These are phyloP conservation scores for Ischnura elegans DNA, from an alignment of 2,888 invertebrate genomes.

Conservation along the genomic window DNA sequence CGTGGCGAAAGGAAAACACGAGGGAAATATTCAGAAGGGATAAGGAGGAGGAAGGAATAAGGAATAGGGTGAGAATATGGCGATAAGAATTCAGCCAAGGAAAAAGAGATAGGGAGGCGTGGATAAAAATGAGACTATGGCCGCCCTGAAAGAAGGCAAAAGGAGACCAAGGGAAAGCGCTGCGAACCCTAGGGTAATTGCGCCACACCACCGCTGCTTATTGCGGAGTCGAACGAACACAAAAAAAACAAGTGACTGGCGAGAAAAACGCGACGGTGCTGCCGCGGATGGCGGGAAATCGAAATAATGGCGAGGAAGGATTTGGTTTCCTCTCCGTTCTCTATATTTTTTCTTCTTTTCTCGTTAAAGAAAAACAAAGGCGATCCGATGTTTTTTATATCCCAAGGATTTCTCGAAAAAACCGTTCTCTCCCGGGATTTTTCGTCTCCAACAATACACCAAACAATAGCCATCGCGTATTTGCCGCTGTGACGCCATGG, in stretches of 20 bases:
- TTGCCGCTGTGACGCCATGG: background rate
- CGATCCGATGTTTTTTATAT: background rate
- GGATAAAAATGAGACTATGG: background rate
- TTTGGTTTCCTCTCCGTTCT: no score
- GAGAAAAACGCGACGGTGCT: background rate
- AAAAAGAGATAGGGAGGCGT: no score
- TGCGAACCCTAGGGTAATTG: slow-evolving; percentile 11
- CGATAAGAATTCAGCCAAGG: no score
- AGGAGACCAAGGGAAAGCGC: no score
- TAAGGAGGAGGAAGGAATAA: background rate
- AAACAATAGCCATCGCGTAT: background rate
- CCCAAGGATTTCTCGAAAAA: background rate
- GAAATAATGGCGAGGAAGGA: background rate
- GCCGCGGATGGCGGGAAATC: background rate
- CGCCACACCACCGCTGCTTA: slow-evolving; percentile 19
- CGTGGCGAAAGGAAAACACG: background rate
- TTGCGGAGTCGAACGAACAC: background rate
- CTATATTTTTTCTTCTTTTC: background rate
- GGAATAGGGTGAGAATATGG: background rate
- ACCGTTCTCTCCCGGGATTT: background rate
- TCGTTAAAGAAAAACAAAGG: background rate
- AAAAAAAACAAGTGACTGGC: background rate
- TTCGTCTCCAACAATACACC: background rate
- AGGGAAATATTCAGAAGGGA: background rate
- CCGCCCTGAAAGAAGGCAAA: no score